phyloP scores from a whole-genome alignment of 2,888 invertebrate species.

The Tolmerus cingulatus region DNA sequence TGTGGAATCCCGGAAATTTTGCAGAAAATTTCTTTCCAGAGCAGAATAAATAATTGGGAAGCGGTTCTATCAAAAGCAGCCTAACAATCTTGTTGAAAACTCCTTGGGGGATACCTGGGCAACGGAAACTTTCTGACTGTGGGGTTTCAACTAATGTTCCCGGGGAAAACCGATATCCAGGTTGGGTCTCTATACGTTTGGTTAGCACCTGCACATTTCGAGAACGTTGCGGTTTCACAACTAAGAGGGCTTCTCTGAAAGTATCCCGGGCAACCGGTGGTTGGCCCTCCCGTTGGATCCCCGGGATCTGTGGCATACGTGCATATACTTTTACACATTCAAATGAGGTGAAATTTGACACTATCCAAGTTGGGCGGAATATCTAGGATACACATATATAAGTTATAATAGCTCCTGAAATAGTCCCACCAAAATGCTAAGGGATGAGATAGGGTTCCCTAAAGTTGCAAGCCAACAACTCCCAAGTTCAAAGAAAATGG shows the following conservation, averaged over 20 bases:
- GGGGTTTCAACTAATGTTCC: neutral
- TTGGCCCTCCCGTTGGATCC: neutral
- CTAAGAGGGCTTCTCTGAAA: neutral
- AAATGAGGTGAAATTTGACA: neutral
- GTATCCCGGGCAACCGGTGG: neutral
- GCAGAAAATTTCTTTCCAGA: neutral
- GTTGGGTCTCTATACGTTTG: neutral
- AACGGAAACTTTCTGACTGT: neutral
- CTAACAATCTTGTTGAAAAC: neutral
- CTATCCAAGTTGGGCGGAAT: neutral
- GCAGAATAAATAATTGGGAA: neutral
- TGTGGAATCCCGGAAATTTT: neutral
- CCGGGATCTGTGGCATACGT: neutral
- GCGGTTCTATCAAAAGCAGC: neutral
- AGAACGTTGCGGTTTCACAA: neutral
- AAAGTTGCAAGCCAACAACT: neutral
- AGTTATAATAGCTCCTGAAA: neutral
- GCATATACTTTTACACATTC: neutral
- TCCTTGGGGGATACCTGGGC: neutral
- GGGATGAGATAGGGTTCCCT: neutral
- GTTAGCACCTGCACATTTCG: neutral
- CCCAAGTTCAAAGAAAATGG: neutral
- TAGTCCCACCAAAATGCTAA: neutral
- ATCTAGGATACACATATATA: neutral
- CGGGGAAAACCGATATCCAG: neutral